phyloP scores from a whole-genome alignment of 2,888 invertebrate genomes.

The Orthonevra nobilis region DNA sequence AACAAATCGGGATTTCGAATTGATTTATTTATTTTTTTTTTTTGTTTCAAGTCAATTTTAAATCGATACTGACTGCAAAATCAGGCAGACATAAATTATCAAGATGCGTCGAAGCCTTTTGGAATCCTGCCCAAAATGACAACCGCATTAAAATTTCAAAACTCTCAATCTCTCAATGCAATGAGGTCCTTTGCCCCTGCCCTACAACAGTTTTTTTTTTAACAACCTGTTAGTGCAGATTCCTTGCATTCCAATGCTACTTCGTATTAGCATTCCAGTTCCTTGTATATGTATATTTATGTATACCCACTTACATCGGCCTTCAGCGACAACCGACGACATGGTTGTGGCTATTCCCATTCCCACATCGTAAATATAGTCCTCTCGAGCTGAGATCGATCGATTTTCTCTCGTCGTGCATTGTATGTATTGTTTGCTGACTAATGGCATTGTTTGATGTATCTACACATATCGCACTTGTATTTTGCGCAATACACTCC shows the following conservation, averaged over 20 bases:
- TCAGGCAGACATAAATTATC: conserved; percentile 26
- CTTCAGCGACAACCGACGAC: conserved; percentile 14
- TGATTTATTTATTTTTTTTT: background rate
- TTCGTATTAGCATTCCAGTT: too few species aligned
- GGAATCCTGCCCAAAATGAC: conserved; percentile 47
- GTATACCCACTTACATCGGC: conserved; percentile 27
- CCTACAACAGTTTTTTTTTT: conserved; percentile 41
- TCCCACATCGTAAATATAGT: conserved; percentile 49
- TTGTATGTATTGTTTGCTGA: conserved; percentile 59
- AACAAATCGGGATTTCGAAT: conserved; percentile 27
- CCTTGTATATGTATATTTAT: too few species aligned
- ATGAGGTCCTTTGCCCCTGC: background rate
- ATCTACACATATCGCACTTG: conserved; percentile 19
- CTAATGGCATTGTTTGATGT: conserved; percentile 58
- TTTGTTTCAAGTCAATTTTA: background rate
- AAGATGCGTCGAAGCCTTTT: conserved; percentile 25
- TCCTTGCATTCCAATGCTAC: conserved; percentile 57
- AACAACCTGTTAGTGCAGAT: conserved; percentile 68
- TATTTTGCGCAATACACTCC: conserved; percentile 8
- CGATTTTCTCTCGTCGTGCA: conserved; percentile 57
- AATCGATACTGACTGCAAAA: conserved; percentile 49
- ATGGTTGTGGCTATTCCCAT: conserved; percentile 46
- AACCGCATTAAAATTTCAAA: conserved; percentile 15
- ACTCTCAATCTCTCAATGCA: background rate
- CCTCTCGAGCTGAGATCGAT: conserved; percentile 54